Evolutionary conservation across 2,888 invertebrate species (phyloP), one percentile per base, ranked within the genome.

Genomic region (Saturnia japonica): DNA sequence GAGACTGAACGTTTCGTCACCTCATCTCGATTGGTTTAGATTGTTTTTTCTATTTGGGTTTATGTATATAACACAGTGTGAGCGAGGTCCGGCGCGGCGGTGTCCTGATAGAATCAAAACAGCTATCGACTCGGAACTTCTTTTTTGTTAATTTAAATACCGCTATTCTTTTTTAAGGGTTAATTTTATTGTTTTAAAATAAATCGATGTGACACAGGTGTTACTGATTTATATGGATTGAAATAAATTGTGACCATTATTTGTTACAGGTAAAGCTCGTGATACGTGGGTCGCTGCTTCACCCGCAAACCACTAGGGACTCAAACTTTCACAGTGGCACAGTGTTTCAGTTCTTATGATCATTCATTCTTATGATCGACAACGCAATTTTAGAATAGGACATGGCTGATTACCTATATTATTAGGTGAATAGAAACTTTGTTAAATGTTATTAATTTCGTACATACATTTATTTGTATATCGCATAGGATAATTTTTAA

Each of bases 1-100:
- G 93, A 93, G 93, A 92, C 93, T 93, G 93, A 94, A 92, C 93
- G 93, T 93, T 94, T 94, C 93, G 93, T 94, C 93, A 94, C 93
- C 93, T 94, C 93, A 87, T 89, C 92, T 91, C 91, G 93, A 93
- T 93, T 93, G 93, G 90, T 91, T 90, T 89, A 85, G 85, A 85
- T 86, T 90, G 90, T 88, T 88, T 88, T 88, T 86, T n/a, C 80
- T 85, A 85, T 91, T 91, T 92, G 90, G 79, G 88, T 88, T 86
- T 87, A 90, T 91, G 92, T 93, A 28, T 60, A 60, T 60, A 28
- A 14, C 28, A 28, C 25, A 60, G 57, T 60, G 93, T 92, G 93
- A 93, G 88, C 91, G 87, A 89, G 81, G 88, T 88, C 90, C 89
- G 90, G 91, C 89, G 90, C 84, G 82, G 77, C 82, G 83, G 81